These are phyloP conservation scores for Erpetoichthys calabaricus DNA, from an alignment of 2,797 vertebrate genomes.

Conservation along the genomic window DNA sequence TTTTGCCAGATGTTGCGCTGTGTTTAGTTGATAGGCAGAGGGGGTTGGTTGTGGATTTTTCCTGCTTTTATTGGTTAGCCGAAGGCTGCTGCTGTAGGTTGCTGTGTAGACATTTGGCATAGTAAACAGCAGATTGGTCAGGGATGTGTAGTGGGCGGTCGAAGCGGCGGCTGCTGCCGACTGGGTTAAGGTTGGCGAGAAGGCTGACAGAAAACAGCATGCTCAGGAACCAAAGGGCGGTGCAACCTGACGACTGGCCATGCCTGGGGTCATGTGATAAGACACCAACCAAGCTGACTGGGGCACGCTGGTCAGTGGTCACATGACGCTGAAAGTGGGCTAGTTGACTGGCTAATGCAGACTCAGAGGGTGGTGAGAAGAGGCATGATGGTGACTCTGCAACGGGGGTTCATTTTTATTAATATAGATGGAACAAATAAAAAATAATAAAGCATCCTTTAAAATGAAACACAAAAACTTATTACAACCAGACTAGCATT, in stretches of 20 bases:
- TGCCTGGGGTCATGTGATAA: conserved; percentile 97
- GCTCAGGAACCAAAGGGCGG: conserved; percentile 97
- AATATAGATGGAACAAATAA: conserved; percentile 91
- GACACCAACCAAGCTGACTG: conserved; percentile 97
- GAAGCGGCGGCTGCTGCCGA: conserved; percentile 74
- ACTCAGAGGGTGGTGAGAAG: conserved; percentile 99
- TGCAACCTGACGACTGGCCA: conserved; percentile 95
- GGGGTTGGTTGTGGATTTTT: conserved; percentile 89
- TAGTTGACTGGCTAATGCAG: conserved; percentile 95
- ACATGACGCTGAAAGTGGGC: conserved; percentile 98
- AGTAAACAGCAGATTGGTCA: conserved; percentile 87
- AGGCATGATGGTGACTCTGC: conserved; percentile 99
- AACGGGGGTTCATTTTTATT: conserved; percentile 99
- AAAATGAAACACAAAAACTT: conserved; percentile 74
- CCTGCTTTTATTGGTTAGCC: conserved; percentile 96
- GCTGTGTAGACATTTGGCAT: conserved; percentile 91
- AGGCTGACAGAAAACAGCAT: conserved; percentile 96
- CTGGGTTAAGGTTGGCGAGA: conserved; percentile 97
- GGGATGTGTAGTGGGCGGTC: conserved; percentile 83
- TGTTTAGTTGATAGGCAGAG: conserved; percentile 96
- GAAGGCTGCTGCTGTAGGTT: conserved; percentile 93
- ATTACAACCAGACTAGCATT: conserved; percentile 74
- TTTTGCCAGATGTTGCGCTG: conserved; percentile 98
- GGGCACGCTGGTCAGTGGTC: conserved; percentile 97
- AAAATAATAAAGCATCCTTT: conserved; percentile 66